Percentiles rank a stretch among this genome's conserved stretches.
phyloP scores from a whole-genome alignment of 2,797 vertebrate species.

The Kryptolebias ocellatus region DNA sequence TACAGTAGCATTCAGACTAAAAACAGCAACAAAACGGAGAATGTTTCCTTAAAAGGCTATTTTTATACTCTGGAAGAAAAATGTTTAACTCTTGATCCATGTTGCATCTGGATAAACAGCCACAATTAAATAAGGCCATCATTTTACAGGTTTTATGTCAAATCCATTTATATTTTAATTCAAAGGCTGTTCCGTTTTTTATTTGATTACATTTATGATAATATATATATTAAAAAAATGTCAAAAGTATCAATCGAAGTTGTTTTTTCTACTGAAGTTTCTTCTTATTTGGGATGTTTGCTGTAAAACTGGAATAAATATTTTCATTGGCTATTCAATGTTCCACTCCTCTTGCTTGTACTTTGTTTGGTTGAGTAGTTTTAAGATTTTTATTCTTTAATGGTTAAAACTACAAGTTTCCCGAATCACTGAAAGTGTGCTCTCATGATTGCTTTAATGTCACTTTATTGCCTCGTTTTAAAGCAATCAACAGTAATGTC shows the following conservation, averaged over 20 bases:
- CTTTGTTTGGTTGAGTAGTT: conserved; percentile 1
- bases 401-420: conserved; percentile 4
- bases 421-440: conserved; percentile 13
- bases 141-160: conserved; percentile 12
- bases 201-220: conserved; percentile 2
- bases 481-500: conserved; percentile 43
- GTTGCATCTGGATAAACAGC: conserved; percentile 24
- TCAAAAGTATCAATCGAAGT: not conserved
- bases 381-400: conserved; percentile 15
- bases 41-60: conserved; percentile 46
- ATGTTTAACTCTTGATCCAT: conserved; percentile 22
- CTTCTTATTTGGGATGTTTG: conserved; percentile 40
- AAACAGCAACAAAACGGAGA: conserved; percentile 26
- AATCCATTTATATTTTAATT: conserved; percentile 27
- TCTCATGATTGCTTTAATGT: conserved; percentile 34
- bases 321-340: conserved; percentile 71
- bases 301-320: conserved; percentile 54
- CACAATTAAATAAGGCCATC: conserved; percentile 4
- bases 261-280: conserved; percentile 32
- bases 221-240: not conserved
- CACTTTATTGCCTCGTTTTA: conserved; percentile 8
- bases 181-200: conserved; percentile 14
- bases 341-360: conserved; percentile 7
- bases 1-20: conserved; percentile 32
- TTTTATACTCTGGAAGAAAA: conserved; percentile 62